phyloP scores from a whole-genome alignment of 2,888 invertebrate species.

The Perizoma affinitatum region DNA sequence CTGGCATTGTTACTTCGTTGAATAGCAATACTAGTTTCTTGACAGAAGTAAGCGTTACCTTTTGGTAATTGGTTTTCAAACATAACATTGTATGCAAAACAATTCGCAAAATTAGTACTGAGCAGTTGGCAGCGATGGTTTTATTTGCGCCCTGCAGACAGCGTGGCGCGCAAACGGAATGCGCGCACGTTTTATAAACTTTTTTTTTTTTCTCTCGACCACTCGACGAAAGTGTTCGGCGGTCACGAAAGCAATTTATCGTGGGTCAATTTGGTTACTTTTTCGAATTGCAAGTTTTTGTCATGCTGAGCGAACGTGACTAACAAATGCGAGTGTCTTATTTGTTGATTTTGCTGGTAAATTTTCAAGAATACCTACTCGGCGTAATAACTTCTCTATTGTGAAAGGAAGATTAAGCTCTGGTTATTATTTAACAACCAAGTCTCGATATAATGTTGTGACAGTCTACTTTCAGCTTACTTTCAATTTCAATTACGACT shows the following conservation, averaged over 20 bases:
- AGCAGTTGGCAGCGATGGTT: constrained; percentile 57
- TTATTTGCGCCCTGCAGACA: constrained; percentile 62
- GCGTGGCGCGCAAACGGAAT: constrained; percentile 74
- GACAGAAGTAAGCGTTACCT: too few species aligned
- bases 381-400: not conserved
- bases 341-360: not conserved
- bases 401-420: too few species aligned
- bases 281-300: constrained; percentile 44
- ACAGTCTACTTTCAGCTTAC: too few species aligned
- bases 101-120: constrained; percentile 46
- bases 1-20: too few species aligned
- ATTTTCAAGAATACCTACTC: constrained; percentile 5
- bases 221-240: constrained; percentile 55
- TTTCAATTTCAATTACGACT: too few species aligned
- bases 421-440: too few species aligned
- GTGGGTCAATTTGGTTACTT: constrained; percentile 54
- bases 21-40: too few species aligned
- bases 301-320: constrained; percentile 53
- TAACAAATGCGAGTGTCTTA: constrained; percentile 42
- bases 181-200: constrained; percentile 42
- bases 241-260: constrained; percentile 65
- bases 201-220: constrained; percentile 45
- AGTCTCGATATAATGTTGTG: too few species aligned
- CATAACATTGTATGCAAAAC: constrained; percentile 16
- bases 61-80: not conserved